phyloP scores from a whole-genome alignment of 2,113 vertebrate genomes.

The Stegastes partitus region DNA sequence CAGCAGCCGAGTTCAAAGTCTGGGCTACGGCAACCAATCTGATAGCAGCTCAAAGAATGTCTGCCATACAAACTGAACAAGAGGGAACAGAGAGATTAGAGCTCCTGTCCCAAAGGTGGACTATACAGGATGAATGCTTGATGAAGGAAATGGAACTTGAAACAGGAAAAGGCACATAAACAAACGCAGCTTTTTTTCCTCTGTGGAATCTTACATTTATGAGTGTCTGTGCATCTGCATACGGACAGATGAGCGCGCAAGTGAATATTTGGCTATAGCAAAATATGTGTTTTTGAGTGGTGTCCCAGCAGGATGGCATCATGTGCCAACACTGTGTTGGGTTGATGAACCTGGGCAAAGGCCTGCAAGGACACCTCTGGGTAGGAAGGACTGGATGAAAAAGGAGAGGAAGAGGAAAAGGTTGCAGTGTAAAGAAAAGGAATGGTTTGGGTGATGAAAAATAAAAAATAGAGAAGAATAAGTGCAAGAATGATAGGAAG shows the following conservation, averaged over 20 bases:
- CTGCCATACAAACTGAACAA: slow-evolving; percentile 35
- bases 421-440: slow-evolving; percentile 1
- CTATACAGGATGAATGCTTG: slow-evolving; percentile 20
- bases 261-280: slow-evolving; percentile 27
- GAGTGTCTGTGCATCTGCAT: slow-evolving; percentile 10
- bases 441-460: slow-evolving; percentile 1
- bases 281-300: slow-evolving; percentile 25
- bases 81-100: slow-evolving; percentile 57
- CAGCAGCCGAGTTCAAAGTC: slow-evolving; percentile 37
- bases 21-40: slow-evolving; percentile 38
- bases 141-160: slow-evolving; percentile 25
- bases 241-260: slow-evolving; percentile 4
- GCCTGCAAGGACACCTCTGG: slow-evolving; percentile 29
- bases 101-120: slow-evolving; percentile 32
- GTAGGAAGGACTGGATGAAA: slow-evolving; percentile 14
- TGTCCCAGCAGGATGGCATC: slow-evolving; percentile 18
- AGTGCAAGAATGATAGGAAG: slow-evolving; percentile 9
- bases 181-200: background rate
- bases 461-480: background rate
- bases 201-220: slow-evolving; percentile 11
- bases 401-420: background rate
- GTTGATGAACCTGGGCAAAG: slow-evolving; percentile 38
- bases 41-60: slow-evolving; percentile 44
- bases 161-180: slow-evolving; percentile 22
- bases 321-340: slow-evolving; percentile 34